Percentiles rank a stretch among this genome's conserved stretches.
Evolutionary conservation across 2,797 vertebrate species (phyloP).

Genomic region (Parambassis ranga): DNA sequence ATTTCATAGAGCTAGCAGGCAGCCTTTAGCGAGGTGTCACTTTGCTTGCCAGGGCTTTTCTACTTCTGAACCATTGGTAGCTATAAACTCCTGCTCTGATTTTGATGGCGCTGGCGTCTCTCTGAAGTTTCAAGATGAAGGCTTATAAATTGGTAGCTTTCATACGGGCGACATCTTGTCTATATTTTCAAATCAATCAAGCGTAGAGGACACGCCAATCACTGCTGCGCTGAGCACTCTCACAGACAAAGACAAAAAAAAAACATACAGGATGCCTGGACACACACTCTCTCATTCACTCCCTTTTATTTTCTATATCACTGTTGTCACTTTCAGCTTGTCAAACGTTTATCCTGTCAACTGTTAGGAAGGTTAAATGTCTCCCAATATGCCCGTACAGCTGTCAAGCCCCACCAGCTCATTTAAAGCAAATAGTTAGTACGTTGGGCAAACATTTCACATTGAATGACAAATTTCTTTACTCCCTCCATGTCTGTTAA

Average conservation of each 20-base stretch:
- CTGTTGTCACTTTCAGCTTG: constrained; percentile 66
- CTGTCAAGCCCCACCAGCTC: constrained; percentile 71
- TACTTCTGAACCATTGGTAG: constrained; percentile 64
- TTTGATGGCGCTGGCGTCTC: constrained; percentile 54
- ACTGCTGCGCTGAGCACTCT: constrained; percentile 46
- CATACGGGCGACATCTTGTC: constrained; percentile 77
- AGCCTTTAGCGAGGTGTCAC: constrained; percentile 70
- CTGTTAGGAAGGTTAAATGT: constrained; percentile 79
- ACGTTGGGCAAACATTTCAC: constrained; percentile 68
- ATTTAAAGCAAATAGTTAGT: constrained; percentile 65
- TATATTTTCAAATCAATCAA: constrained; percentile 83
- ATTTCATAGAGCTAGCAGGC: constrained; percentile 48
- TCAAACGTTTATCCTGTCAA: constrained; percentile 71
- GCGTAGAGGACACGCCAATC: constrained; percentile 77
- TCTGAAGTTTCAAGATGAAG: constrained; percentile 77
- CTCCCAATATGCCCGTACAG: constrained; percentile 66
- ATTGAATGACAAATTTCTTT: constrained; percentile 54
- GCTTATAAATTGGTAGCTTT: constrained; percentile 82
- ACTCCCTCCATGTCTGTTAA: constrained; percentile 53
- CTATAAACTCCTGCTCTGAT: constrained; percentile 70
- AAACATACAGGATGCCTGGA: constrained; percentile 34
- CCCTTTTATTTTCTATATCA: constrained; percentile 53
- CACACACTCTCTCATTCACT: constrained; percentile 17
- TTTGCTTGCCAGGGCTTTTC: constrained; percentile 57
- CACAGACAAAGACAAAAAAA: constrained; percentile 48